phyloP scores from a whole-genome alignment of 2,113 vertebrate species.

The Azemiops feae region DNA sequence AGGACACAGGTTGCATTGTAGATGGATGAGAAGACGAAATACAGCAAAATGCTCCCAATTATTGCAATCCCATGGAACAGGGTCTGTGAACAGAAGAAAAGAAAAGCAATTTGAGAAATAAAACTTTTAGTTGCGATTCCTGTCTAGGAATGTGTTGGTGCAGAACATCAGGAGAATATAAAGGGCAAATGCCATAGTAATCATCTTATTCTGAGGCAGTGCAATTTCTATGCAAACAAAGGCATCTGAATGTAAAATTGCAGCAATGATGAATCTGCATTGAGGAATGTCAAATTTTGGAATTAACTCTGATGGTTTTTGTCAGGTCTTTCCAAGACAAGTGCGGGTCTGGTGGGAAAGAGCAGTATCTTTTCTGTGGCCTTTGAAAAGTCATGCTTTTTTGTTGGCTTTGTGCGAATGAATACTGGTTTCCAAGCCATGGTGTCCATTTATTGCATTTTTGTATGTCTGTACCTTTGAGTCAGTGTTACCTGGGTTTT shows the following conservation, averaged over 20 bases:
- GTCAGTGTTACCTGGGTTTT: neutral
- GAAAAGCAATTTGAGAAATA: neutral
- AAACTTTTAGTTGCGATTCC: neutral
- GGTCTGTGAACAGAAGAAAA: conserved; percentile 73
- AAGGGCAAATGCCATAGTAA: neutral
- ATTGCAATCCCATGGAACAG: conserved; percentile 77
- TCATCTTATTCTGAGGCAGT: neutral
- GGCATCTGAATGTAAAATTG: neutral
- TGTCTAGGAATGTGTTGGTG: neutral
- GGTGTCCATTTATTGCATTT: neutral
- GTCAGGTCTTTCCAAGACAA: neutral
- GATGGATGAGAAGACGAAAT: conserved; percentile 74
- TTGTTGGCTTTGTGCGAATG: neutral
- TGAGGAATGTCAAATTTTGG: neutral
- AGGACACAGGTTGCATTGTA: conserved; percentile 79
- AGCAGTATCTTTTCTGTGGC: neutral
- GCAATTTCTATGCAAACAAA: neutral
- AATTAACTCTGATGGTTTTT: neutral
- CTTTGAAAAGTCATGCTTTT: neutral
- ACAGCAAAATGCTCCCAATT: conserved; percentile 78
- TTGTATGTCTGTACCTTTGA: neutral
- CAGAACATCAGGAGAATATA: neutral
- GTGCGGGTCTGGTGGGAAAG: too few relatives aligned
- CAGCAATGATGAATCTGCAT: neutral
- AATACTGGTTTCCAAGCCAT: neutral